Conservation (phyloP, 1,140 invertebrate species). For the Drosophila guanche region DNA sequence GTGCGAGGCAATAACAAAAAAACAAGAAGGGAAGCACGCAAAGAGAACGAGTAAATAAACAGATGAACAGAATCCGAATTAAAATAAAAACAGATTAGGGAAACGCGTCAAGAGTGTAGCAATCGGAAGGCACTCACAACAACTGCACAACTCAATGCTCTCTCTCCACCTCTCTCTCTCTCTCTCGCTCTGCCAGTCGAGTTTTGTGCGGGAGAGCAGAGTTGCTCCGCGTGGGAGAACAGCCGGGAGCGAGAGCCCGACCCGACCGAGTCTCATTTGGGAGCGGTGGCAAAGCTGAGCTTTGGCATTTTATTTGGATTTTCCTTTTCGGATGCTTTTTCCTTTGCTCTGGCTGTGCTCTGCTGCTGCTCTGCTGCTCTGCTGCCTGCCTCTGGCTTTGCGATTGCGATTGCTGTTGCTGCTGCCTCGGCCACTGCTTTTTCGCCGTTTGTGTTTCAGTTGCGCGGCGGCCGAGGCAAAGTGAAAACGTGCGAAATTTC, state of each 20-base stretch:
- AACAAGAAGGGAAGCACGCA: not conserved
- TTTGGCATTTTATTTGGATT: conserved; percentile 38
- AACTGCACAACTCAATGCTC: conserved; percentile 3
- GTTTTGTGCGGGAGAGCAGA: conserved; percentile 10
- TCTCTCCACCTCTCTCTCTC: conserved; percentile 5
- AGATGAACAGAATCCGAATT: conserved; percentile 25
- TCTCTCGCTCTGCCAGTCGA: not conserved
- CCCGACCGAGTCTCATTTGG: not conserved
- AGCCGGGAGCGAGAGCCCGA: not conserved
- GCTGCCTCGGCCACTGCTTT: conserved; percentile 7
- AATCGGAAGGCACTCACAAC: not conserved
- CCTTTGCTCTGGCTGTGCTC: conserved; percentile 35
- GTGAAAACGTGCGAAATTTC: conserved; percentile 72
- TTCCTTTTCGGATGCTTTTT: conserved; percentile 22
- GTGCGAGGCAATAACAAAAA: not conserved
- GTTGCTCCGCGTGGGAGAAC: not conserved
- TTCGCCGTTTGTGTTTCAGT: conserved; percentile 54
- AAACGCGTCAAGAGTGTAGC: conserved; percentile 52
- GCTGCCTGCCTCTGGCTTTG: conserved; percentile 16
- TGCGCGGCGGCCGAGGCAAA: conserved; percentile 68
- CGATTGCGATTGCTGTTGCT: conserved; percentile 39
- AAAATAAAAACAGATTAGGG: conserved; percentile 50
- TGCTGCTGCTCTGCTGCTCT: conserved; percentile 31
- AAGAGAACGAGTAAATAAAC: conserved; percentile 65
- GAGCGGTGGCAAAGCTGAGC: conserved; percentile 35